Evolutionary conservation across 2,113 vertebrate species (phyloP), one percentile per base, ranked within the genome.

Genomic region (Cebus imitator): DNA sequence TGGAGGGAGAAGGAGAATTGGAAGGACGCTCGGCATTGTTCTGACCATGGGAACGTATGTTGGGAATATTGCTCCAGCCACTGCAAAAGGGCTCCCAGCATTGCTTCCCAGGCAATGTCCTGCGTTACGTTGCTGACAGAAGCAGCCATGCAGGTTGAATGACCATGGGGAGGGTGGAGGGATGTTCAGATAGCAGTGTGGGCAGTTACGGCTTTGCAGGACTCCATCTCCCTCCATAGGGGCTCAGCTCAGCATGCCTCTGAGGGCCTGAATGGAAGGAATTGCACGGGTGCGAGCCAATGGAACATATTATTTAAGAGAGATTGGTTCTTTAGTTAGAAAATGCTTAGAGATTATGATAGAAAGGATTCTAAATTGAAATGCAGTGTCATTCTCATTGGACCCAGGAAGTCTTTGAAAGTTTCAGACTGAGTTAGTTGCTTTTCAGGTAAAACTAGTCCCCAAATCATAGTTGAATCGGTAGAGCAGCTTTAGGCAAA

Each of bases 381-480:
- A 96, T 45, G 81, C 18, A 40, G 11, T 37, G 61, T 68, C 50
- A 5, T 83, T 97, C 81, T 91, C 48, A 48, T 25, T 25, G 45
- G 64, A 80, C 48, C 30, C 55, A 57, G 97, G 73, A 90, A 91
- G 45, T 20, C 48, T 88, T 68, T 66, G 58, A 78, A 43, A 70
- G 32, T 64, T 52, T 66, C 73, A 21, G 85, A 1, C 13, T 1
- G 9, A n/a, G 12, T 3, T 45, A 93, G 66, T 25, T 78, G 73
- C 78, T 88, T 92, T 92, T 94, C 96, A 92, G 91, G 95, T 95
- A 82, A 82, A 97, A 82, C 86, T 81, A 73, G 91, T 73, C 66
- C 91, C 43, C 37, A 55, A 21, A 5, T 45, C 27, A 6, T 17
- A 52, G 20, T 0, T 8, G 76, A 76, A 43, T 18, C 2, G 21